Conservation (phyloP, 2,797 vertebrate genomes). For the Danio tinwini region DNA sequence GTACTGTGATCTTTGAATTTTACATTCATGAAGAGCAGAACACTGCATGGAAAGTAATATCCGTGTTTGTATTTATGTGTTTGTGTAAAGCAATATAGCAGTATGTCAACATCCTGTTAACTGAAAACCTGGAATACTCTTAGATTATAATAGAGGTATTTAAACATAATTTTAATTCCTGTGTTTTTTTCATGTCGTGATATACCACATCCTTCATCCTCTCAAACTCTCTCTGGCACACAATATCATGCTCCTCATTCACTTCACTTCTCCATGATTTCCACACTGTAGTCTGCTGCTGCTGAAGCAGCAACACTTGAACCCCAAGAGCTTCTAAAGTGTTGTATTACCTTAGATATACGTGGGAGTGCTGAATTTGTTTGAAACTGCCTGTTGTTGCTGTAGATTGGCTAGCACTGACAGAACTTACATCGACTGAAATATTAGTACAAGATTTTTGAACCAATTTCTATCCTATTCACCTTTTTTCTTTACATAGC, state of each 20-base stretch:
- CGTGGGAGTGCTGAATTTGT: not conserved
- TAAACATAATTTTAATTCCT: not conserved
- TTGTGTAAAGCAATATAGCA: no score
- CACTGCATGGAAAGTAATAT: no score
- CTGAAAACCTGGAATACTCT: not conserved
- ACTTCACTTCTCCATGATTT: constrained; percentile 5
- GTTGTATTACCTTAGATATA: constrained; percentile 6
- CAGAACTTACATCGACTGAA: not conserved
- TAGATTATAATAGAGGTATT: not conserved
- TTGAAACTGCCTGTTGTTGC: constrained; percentile 10
- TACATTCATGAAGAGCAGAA: no score
- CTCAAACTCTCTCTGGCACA: not conserved
- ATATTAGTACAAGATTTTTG: not conserved
- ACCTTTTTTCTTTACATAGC: no score
- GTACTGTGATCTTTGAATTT: no score
- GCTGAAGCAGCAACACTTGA: constrained; percentile 40
- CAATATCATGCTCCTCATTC: not conserved
- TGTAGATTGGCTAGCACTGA: not conserved
- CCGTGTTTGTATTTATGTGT: no score
- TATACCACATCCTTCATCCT: not conserved
- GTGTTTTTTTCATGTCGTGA: not conserved
- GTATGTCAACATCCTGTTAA: no score
- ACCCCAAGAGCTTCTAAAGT: constrained; percentile 17
- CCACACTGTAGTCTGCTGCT: not conserved
- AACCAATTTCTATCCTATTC: not conserved